A percentile compares a stretch with the other conserved stretches of the same genome.
These are phyloP conservation scores for Cerceris rybyensis DNA, from an alignment of 2,888 invertebrate genomes.

Conservation along the genomic window DNA sequence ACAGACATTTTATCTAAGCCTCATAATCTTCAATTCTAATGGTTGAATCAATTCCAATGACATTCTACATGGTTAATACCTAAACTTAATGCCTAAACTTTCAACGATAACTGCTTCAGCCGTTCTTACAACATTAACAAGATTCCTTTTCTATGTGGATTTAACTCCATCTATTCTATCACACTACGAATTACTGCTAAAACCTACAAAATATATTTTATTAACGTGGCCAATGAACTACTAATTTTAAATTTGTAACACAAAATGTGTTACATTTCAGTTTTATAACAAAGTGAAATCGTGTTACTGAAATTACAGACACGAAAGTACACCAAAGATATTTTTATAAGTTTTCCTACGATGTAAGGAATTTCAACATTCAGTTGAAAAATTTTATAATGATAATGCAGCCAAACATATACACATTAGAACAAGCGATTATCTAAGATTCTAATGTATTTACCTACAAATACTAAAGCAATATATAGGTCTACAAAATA, in stretches of 20 bases:
- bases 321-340: slow-evolving; percentile 33
- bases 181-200: not conserved
- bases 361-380: slow-evolving; percentile 24
- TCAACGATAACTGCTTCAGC: too few species aligned
- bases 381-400: slow-evolving; percentile 7
- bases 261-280: slow-evolving; percentile 12
- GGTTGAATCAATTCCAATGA: too few species aligned
- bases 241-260: slow-evolving; percentile 15
- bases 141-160: too few species aligned
- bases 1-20: not conserved
- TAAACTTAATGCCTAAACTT: too few species aligned
- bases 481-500: slow-evolving; percentile 10
- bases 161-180: not conserved
- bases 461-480: slow-evolving; percentile 28
- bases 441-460: slow-evolving; percentile 34
- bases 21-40: too few species aligned
- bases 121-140: too few species aligned
- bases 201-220: slow-evolving; percentile 6
- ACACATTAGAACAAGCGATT: slow-evolving; percentile 37
- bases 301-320: slow-evolving; percentile 5
- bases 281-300: slow-evolving; percentile 11
- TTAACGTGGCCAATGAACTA: not conserved
- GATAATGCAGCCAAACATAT: slow-evolving; percentile 46
- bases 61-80: too few species aligned
- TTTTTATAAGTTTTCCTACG: not conserved